Base-by-base conservation (phyloP, 1,140 invertebrate species). In the Charaxes varanes region DNA sequence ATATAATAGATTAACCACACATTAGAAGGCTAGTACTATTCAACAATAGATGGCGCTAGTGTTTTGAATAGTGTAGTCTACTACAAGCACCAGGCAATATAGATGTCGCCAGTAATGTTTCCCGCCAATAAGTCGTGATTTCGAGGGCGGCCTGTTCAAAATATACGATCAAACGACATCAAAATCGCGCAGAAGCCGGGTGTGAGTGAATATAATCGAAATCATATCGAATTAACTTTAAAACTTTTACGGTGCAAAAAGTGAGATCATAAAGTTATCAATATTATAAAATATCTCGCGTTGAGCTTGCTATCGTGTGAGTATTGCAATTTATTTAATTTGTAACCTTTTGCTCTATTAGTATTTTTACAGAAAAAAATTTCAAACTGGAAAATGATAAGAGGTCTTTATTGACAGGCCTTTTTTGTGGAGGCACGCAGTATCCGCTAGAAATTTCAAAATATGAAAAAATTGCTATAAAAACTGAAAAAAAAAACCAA, bases 91-190 rank as follows among this genome's bases (percentile, higher is more conserved):
- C n/a, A n/a, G n/a, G n/a, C 23, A 6, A 12, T 35, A 44, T 19
- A 68, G 71, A 60, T 66, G 65, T 50, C 62, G 56, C 47, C 60
- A 40, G 14, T 19, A 17, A 30, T 24, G 15, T 52, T 58, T 59
- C 36, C 44, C 47, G 53, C 54, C 36, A 38, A 49, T 16, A 41
- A 23, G 46, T 51, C 6, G 19, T 27, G 19, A 21, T 22, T n/a
- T 8, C 15, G n/a, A 14, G 27, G 42, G 70, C 70, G 72, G 70
- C 64, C 59, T 53, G 63, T 77, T 77, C 54, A 70, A 80, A 80
- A 58, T 64, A 56, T 50, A 61, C 53, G 65, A 68, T 65, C 70
- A 76, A 78, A 69, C 62, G 62, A 63, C 54, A 67, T 62, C 67
- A 74, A 76, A 76, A 74, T 61, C 67, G 62, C 73, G 73, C 58